A percentile compares a stretch with the other conserved stretches of the same genome.
phyloP scores from a whole-genome alignment of 1,140 invertebrate species.

The Aphis craccivora region DNA sequence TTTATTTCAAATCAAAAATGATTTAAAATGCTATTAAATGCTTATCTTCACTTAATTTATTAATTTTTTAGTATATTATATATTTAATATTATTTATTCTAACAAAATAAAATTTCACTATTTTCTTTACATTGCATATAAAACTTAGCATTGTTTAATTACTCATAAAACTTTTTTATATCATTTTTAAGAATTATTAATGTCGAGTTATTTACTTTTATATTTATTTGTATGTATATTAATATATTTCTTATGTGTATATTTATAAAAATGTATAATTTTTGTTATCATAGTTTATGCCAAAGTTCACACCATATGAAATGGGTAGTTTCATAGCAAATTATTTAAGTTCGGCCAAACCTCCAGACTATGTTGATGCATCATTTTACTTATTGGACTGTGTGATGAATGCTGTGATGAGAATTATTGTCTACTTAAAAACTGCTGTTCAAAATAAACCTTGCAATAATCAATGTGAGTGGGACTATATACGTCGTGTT shows the following conservation, averaged over 20 bases:
- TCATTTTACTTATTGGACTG: not conserved
- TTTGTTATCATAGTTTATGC: not conserved
- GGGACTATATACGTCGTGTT: not conserved
- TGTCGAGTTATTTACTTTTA: too few species aligned
- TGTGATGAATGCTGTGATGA: constrained; percentile 18
- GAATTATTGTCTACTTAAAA: constrained; percentile 40
- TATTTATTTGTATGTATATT: not conserved
- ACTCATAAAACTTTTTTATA: too few species aligned
- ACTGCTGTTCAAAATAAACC: not conserved
- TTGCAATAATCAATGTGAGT: not conserved
- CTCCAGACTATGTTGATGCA: not conserved
- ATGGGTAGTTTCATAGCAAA: not conserved
- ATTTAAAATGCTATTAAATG: too few species aligned
- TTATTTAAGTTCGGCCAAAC: not conserved
- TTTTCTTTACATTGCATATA: too few species aligned
- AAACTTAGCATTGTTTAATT: too few species aligned
- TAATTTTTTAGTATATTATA: too few species aligned
- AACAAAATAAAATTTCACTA: too few species aligned
- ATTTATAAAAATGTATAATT: not conserved
- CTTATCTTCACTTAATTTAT: too few species aligned
- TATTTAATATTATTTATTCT: not conserved
- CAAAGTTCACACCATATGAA: constrained; percentile 26
- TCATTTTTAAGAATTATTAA: too few species aligned
- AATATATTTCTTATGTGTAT: not conserved
- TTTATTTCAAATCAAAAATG: too few species aligned